Base-by-base conservation (phyloP, 1,140 invertebrate species). In the Heliothis subflexa region DNA sequence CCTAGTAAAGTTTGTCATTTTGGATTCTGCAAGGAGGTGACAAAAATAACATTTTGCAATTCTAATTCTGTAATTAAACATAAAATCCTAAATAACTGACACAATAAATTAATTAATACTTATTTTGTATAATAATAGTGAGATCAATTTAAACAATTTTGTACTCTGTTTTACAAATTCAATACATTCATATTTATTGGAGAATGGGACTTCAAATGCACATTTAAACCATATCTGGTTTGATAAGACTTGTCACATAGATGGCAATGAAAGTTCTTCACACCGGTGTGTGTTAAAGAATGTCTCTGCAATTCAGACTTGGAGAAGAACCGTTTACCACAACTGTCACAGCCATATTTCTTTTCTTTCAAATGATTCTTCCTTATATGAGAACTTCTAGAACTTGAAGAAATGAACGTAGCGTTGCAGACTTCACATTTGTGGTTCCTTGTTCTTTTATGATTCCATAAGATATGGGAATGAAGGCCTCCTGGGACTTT, bases 341-440 rank as follows among this genome's bases (percentile, higher is more conserved):
- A 95, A 77, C 81, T 92, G 57, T 93, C 91, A 83, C 94, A 95
- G 14, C 85, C 76, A 79, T 93, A 92, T 79, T 95, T 95, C 64
- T 94, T 94, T 79, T 95, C 94, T 81, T 95, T 94, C 14, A 93
- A 86, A 84, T 95, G 94, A 80, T 92, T 91, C 76, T 94, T 94
- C 16, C 94, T 83, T 54, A 94, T 90, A 80, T 95, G 94, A 7
- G 91, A 89, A 80, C 90, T 94, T 57, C 88, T 86, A 2, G 94
- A 91, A 79, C 94, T 93, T 5, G 93, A 91, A 0, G 94, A 92
- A 64, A 94, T 93, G 57, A 95, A 95, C 21, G 91, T 92, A 21
- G 91, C 89, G 78, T 93, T 92, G 25, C 94, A 95, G 3, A 92
- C 88, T 80, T 94, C 89, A 76, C 94, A 95, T 81, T 93, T 92